Evolutionary conservation across 2,888 invertebrate genomes (phyloP).

Genomic region (Drosophila rubida): DNA sequence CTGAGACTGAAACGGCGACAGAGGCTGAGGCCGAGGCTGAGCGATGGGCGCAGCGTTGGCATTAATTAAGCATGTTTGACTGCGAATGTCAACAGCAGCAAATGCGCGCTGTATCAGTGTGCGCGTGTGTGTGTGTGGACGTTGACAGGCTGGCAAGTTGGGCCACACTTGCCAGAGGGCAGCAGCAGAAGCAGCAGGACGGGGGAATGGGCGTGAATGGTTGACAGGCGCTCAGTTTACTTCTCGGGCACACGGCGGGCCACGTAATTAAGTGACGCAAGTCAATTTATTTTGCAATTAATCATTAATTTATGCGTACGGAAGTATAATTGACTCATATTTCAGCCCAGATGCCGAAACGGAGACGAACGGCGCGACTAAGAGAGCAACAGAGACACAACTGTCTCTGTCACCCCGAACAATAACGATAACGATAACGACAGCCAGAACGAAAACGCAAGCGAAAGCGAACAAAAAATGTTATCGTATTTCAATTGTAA

Average conservation of each 20-base stretch:
- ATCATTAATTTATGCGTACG: conserved; percentile 82
- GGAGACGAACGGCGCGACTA: not conserved
- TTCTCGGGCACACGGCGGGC: conserved; percentile 49
- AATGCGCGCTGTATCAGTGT: conserved; percentile 22
- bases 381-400: not conserved
- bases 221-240: conserved; percentile 49
- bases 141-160: conserved; percentile 58
- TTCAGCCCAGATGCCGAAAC: conserved; percentile 56
- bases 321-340: conserved; percentile 79
- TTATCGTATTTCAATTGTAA: conserved; percentile 53
- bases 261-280: conserved; percentile 81
- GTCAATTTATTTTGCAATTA: conserved; percentile 83
- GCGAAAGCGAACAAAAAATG: conserved; percentile 6
- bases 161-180: conserved; percentile 39
- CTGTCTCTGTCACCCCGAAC: not conserved
- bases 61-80: conserved; percentile 82
- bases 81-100: conserved; percentile 77
- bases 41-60: conserved; percentile 64
- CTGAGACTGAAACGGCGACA: conserved; percentile 11
- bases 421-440: conserved; percentile 6
- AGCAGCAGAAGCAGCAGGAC: not conserved
- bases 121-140: conserved; percentile 38
- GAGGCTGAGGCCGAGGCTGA: conserved; percentile 35
- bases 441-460: not conserved
- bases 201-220: conserved; percentile 30